Evolutionary conservation across 2,888 invertebrate genomes (phyloP).

Genomic region (Tyria jacobaeae): DNA sequence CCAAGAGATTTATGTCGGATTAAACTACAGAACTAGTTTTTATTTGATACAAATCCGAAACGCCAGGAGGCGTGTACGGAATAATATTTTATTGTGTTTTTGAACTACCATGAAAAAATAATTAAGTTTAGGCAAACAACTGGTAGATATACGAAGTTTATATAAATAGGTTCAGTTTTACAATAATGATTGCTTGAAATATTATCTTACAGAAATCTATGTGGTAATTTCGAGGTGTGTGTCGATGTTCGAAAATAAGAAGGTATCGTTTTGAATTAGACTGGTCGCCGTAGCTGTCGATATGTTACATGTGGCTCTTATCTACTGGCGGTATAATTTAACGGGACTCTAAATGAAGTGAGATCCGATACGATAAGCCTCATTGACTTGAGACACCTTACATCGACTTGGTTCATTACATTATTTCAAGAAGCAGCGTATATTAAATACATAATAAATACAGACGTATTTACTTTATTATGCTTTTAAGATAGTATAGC

Average conservation of each 20-base stretch:
- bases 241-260: conserved; percentile 68
- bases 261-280: conserved; percentile 65
- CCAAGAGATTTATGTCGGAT: conserved; percentile 83
- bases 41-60: conserved; percentile 79
- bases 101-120: conserved; percentile 57
- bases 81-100: conserved; percentile 72
- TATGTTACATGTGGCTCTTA: conserved; percentile 76
- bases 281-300: conserved; percentile 66
- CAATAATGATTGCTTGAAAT: conserved; percentile 61
- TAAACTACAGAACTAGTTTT: conserved; percentile 78
- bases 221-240: conserved; percentile 73
- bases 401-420: conserved; percentile 73
- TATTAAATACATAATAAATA: conserved; percentile 52
- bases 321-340: conserved; percentile 80
- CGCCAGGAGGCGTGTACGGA: conserved; percentile 76
- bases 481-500: conserved; percentile 55
- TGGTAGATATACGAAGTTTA: conserved; percentile 30
- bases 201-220: conserved; percentile 73
- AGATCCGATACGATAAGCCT: conserved; percentile 83
- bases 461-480: conserved; percentile 62
- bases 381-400: conserved; percentile 77
- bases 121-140: conserved; percentile 52
- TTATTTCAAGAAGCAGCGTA: conserved; percentile 70
- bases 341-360: conserved; percentile 83
- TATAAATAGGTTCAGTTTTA: conserved; percentile 56